phyloP scores from a whole-genome alignment of 1,140 invertebrate species.

The Coelopa frigida region DNA sequence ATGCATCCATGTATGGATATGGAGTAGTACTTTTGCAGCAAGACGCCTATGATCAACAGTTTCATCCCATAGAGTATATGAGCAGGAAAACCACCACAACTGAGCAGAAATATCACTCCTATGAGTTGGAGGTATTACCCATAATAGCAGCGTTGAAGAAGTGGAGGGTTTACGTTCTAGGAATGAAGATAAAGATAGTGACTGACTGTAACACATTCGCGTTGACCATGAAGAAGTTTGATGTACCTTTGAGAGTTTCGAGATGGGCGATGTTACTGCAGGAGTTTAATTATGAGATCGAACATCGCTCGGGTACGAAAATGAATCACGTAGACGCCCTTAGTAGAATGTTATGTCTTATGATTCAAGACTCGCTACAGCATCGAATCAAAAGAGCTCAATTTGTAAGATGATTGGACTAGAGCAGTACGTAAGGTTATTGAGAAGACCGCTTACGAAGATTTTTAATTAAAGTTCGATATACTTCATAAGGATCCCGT shows the following conservation, averaged over 20 bases:
- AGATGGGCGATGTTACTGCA: constrained; percentile 29
- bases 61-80: constrained; percentile 27
- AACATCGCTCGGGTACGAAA: constrained; percentile 17
- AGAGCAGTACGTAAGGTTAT: too few species aligned
- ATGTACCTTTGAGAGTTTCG: too few species aligned
- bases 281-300: constrained; percentile 26
- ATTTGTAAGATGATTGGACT: too few species aligned
- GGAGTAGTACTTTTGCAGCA: constrained; percentile 5
- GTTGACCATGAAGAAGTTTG: too few species aligned
- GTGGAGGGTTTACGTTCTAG: constrained; percentile 25
- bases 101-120: constrained; percentile 25
- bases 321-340: constrained; percentile 30
- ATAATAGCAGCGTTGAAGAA: constrained; percentile 20
- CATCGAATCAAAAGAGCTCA: too few species aligned
- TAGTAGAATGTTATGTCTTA: too few species aligned
- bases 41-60: constrained; percentile 14
- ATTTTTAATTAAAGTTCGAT: too few species aligned
- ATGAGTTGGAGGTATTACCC: constrained; percentile 28
- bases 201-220: constrained; percentile 27
- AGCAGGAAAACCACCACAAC: constrained; percentile 24
- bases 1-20: constrained; percentile 17
- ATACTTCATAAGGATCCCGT: too few species aligned
- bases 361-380: too few species aligned
- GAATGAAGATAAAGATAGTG: constrained; percentile 18
- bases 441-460: too few species aligned